Conservation (phyloP, 2,113 vertebrate genomes). For the Eolophus roseicapilla region DNA sequence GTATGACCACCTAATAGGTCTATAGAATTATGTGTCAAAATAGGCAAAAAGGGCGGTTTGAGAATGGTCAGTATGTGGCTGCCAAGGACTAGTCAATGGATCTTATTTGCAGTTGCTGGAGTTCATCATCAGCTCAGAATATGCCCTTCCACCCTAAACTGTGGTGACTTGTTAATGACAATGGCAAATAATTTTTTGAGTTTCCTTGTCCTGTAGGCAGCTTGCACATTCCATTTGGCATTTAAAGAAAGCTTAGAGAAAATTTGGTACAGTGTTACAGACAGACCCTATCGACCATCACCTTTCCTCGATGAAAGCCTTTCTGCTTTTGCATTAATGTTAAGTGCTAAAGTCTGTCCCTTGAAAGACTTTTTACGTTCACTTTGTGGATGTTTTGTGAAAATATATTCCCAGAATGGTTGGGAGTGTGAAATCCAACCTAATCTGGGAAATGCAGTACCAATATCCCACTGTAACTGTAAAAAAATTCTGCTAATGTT, state of each 20-base stretch:
- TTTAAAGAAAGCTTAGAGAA: not conserved
- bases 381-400: not conserved
- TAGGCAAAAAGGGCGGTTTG: not conserved
- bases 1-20: not conserved
- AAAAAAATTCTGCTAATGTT: not conserved
- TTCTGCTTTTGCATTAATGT: not conserved
- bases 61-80: not conserved
- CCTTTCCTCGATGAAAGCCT: not conserved
- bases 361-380: not conserved
- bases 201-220: not conserved
- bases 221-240: not conserved
- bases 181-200: not conserved
- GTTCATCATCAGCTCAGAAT: not conserved
- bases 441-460: not conserved
- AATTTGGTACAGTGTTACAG: rapidly evolving
- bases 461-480: not conserved
- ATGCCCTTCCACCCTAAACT: not conserved
- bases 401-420: not conserved
- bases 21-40: not conserved
- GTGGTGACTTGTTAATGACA: not conserved
- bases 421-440: not conserved
- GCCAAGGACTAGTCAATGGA: not conserved
- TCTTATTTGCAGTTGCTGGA: not conserved
- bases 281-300: not conserved
- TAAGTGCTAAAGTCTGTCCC: not conserved